A percentile compares a stretch with the other conserved stretches of the same genome.
Evolutionary conservation across 2,113 vertebrate species (phyloP).

Genomic region (human (Homo sapiens)): GRCh38 chr1:32631501-32632000

Average conservation of each 20-base stretch:
- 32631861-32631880: conserved; percentile 95
- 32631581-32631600: not conserved
- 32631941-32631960: no score
- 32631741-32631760: not conserved
- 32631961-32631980: not conserved
- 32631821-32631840: conserved; percentile 96
- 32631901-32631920: not conserved
- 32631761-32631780: not conserved
- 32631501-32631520: not conserved
- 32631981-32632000: no score
- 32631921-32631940: not conserved
- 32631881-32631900: conserved; percentile 76
- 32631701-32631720: not conserved
- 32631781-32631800: conserved; percentile 1
- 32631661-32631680: not conserved
- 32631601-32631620: not conserved
- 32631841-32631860: conserved; percentile 91
- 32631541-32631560: not conserved
- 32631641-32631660: not conserved
- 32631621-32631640: not conserved
- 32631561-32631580: not conserved
- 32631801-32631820: conserved; percentile 21
- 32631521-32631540: not conserved
- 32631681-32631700: not conserved
- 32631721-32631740: not conserved